Evolutionary conservation across 1,140 invertebrate species (phyloP).

Genomic region (Charaxes varanes): DNA sequence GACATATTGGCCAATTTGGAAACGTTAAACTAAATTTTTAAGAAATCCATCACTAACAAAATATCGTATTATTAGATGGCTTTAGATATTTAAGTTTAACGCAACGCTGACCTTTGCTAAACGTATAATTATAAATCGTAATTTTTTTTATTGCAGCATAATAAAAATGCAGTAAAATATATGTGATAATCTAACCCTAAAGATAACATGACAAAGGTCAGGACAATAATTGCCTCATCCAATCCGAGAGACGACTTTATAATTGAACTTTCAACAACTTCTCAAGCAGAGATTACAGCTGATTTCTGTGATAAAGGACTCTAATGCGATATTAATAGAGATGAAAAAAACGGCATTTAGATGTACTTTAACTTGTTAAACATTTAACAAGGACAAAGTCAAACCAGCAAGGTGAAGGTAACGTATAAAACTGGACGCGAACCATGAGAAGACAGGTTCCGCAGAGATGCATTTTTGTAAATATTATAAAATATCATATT

Average conservation of each 20-base stretch:
- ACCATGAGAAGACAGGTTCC: slow-evolving; percentile 5
- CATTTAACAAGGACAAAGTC: slow-evolving; percentile 35
- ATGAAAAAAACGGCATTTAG: not conserved
- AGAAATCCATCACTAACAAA: no score
- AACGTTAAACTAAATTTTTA: no score
- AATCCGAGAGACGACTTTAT: slow-evolving; percentile 11
- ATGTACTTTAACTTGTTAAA: slow-evolving; percentile 28
- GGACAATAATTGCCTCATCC: not conserved
- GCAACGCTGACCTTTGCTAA: not conserved
- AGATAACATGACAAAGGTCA: slow-evolving; percentile 8
- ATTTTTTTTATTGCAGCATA: no score
- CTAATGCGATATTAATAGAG: slow-evolving; percentile 13
- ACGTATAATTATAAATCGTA: no score
- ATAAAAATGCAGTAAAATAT: slow-evolving; percentile 1
- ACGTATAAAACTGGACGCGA: slow-evolving; percentile 41
- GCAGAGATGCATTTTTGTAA: no score
- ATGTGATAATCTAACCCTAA: slow-evolving; percentile 8
- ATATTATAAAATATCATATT: no score
- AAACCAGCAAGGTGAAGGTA: slow-evolving; percentile 44
- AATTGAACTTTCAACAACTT: slow-evolving; percentile 25
- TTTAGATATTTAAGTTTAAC: no score
- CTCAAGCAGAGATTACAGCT: slow-evolving; percentile 8
- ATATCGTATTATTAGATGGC: no score
- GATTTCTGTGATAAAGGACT: slow-evolving; percentile 10
- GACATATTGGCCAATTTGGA: no score